Percentiles rank a stretch among this genome's conserved stretches.
Evolutionary conservation across 2,888 invertebrate species (phyloP).

Genomic region (Eupelmus urozonus): DNA sequence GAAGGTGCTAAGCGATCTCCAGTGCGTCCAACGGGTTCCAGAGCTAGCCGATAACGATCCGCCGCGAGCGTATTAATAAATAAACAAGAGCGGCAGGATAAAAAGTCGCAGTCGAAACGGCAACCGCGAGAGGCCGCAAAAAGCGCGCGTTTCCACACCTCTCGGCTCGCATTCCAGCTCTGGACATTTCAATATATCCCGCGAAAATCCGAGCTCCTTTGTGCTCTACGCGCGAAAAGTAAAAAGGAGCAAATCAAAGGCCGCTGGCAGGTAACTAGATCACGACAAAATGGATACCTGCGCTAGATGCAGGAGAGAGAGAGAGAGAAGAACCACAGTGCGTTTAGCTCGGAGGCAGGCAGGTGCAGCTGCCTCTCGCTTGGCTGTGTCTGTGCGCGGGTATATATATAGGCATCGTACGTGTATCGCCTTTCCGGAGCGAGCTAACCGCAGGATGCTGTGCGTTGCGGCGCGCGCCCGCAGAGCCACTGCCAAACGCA

Average conservation of each 20-base stretch:
- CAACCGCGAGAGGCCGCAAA: background rate
- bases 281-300: constrained; percentile 63
- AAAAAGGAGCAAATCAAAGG: constrained; percentile 29
- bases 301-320: background rate
- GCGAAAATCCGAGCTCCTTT: constrained; percentile 18
- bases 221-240: background rate
- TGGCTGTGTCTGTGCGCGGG: too few relatives aligned
- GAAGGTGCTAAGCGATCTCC: too few relatives aligned
- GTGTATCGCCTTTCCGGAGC: constrained; percentile 18
- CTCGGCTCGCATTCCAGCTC: background rate
- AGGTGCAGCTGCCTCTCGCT: constrained; percentile 62
- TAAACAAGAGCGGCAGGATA: background rate
- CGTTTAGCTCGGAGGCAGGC: background rate
- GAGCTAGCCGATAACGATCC: constrained; percentile 5
- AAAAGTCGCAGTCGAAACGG: background rate
- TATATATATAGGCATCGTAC: background rate
- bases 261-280: constrained; percentile 65
- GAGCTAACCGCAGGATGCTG: background rate
- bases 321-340: background rate
- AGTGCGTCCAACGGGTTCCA: too few relatives aligned
- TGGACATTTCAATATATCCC: constrained; percentile 53
- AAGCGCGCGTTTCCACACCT: background rate
- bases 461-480: background rate
- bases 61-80: background rate
- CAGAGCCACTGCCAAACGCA: background rate